phyloP scores from a whole-genome alignment of 2,797 vertebrate genomes.

The Xiphorhynchus erythropygius region DNA sequence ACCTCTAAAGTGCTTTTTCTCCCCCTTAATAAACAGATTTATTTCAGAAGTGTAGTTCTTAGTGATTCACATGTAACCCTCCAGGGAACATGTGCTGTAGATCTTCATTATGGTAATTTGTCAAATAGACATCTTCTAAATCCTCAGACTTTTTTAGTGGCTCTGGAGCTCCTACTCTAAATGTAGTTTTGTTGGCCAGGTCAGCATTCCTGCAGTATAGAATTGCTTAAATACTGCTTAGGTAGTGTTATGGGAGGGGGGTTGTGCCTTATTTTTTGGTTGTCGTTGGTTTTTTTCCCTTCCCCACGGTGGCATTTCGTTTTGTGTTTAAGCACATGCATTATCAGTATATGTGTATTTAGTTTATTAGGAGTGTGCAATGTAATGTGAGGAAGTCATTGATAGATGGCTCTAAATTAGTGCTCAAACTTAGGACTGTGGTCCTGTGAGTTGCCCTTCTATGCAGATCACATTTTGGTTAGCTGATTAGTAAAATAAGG shows the following conservation, averaged over 20 bases:
- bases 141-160: not conserved
- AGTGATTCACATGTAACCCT: not conserved
- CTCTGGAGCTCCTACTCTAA: not conserved
- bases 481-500: not conserved
- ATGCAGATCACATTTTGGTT: not conserved
- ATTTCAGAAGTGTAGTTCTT: not conserved
- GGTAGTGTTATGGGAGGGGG: not conserved
- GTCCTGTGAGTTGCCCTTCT: not conserved
- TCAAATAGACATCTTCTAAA: not conserved
- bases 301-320: not conserved
- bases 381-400: not conserved
- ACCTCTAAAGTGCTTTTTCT: not conserved
- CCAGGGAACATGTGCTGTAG: not conserved
- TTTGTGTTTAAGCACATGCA: not conserved
- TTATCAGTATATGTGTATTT: not conserved
- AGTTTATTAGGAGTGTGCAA: not conserved
- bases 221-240: rapidly evolving
- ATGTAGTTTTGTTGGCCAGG: not conserved
- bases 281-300: not conserved
- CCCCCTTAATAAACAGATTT: not conserved
- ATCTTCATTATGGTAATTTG: not conserved
- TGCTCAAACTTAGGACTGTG: not conserved
- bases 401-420: not conserved
- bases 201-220: not conserved
- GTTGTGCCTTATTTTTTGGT: too few species aligned